Evolutionary conservation across 2,797 vertebrate genomes (phyloP), one percentile per base, ranked within the genome.

Genomic region (Cichlasoma orientale): DNA sequence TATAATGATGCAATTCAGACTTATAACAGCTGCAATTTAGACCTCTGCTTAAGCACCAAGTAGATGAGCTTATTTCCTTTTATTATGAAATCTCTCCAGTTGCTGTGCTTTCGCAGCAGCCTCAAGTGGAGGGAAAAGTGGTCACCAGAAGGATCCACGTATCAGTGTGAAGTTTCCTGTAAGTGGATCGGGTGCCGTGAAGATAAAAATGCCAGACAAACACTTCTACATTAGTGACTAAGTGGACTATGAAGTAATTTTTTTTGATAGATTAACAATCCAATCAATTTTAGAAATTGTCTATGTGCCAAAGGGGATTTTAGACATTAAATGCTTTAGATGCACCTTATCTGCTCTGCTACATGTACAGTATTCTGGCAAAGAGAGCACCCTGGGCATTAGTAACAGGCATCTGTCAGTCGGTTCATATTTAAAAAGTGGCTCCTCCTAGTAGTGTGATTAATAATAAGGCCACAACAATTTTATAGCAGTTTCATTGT

Each of bases 1-100:
- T 66, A 77, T 86, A 86, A 86, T 82, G 83, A 88, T 80, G 68
- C 78, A 85, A 85, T 88, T 88, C 75, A 68, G 70, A 56, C 73
- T 55, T 76, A 33, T 84, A 88, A 88, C 73, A 70, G 59, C 81
- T 84, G 74, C 54, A 77, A 79, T 89, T 84, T 68, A 86, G 71
- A 72, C 7, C 27, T 76, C 54, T 56, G 38, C 56, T 80, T 75
- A 77, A 86, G 72, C 78, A 85, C 61, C 70, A 54, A 31, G 66
- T 76, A 69, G 69, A 83, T 56, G 47, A 75, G 70, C 57, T 73
- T 81, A 75, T 85, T 87, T 85, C 77, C 47, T 78, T 74, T 83
- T 69, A 75, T 61, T 86, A 56, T 76, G 74, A 72, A 54, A 11
- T 83, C 83, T 61, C 63, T 68, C 16, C 27, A 38, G 54, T 50